phyloP scores from a whole-genome alignment of 2,888 invertebrate genomes.

The Dichetophora obliterata region DNA sequence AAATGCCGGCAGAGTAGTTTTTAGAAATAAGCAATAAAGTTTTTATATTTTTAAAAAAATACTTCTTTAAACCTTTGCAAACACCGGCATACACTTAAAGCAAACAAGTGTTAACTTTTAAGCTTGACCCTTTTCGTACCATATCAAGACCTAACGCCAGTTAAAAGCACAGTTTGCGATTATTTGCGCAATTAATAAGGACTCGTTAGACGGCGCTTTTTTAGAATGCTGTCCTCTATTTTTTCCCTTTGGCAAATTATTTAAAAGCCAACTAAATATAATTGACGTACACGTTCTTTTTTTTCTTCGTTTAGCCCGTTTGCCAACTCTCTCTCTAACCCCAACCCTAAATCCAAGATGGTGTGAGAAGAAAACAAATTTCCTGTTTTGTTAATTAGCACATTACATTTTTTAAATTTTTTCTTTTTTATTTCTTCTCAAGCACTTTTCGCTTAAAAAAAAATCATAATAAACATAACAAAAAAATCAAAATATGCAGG shows the following conservation, averaged over 20 bases:
- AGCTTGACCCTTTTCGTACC: too few relatives aligned
- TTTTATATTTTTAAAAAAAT: too few relatives aligned
- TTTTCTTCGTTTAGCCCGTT: too few relatives aligned
- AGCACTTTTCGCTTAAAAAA: background rate
- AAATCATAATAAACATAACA: background rate
- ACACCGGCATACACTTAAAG: background rate
- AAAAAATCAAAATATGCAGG: background rate
- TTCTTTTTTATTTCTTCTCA: background rate
- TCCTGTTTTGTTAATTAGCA: conserved; percentile 8
- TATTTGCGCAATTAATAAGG: background rate
- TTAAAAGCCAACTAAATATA: background rate
- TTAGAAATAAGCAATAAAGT: too few relatives aligned
- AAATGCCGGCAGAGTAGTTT: too few relatives aligned
- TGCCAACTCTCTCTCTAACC: too few relatives aligned
- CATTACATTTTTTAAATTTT: background rate
- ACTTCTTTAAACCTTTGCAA: too few relatives aligned
- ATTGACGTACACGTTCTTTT: too few relatives aligned
- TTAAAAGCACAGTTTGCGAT: background rate
- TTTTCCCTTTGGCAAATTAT: background rate
- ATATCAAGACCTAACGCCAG: too few relatives aligned
- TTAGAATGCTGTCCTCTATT: background rate
- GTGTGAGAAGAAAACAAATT: background rate
- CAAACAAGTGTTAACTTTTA: background rate
- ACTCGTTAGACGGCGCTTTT: background rate
- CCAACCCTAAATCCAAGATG: too few relatives aligned